A percentile compares a stretch with the other conserved stretches of the same genome.
Conservation (phyloP, 2,888 invertebrate species). For the Leptopilina syphax region DNA sequence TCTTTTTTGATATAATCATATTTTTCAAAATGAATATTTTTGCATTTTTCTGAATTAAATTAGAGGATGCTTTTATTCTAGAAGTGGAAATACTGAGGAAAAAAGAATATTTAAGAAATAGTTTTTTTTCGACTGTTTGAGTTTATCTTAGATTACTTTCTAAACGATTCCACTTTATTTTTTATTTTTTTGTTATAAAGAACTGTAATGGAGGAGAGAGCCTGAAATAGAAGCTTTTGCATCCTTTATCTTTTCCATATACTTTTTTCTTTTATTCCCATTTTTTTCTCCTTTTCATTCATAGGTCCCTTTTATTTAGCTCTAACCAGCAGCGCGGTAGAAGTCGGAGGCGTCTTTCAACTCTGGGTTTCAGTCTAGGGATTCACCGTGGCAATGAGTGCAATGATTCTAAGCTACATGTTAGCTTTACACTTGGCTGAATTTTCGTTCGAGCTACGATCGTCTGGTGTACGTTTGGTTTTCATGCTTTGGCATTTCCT, state of each 20-base stretch:
- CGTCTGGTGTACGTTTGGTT: conserved; percentile 22
- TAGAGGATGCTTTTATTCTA: too few relatives aligned
- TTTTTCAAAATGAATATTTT: too few relatives aligned
- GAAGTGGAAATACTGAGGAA: not conserved
- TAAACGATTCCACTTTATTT: conserved; percentile 18
- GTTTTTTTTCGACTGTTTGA: not conserved
- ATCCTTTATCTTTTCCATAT: not conserved
- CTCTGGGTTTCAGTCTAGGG: conserved; percentile 21
- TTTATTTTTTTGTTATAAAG: not conserved
- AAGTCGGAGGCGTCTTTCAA: conserved; percentile 21
- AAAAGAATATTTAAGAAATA: not conserved
- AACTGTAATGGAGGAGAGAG: not conserved
- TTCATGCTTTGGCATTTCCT: conserved; percentile 30
- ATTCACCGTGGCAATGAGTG: conserved; percentile 32
- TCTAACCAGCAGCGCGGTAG: conserved; percentile 2
- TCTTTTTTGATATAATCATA: too few relatives aligned
- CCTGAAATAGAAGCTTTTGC: conserved; percentile 1
- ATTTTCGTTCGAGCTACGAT: conserved; percentile 37
- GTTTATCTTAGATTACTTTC: not conserved
- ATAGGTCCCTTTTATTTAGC: not conserved
- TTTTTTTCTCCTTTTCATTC: not conserved
- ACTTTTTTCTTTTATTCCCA: conserved; percentile 29
- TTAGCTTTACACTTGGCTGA: conserved; percentile 36
- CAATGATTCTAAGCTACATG: conserved; percentile 27
- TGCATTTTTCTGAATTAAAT: too few relatives aligned